Base-by-base conservation (phyloP, 92 coral and sea anemone species). In the Bergia puertoricense region DNA sequence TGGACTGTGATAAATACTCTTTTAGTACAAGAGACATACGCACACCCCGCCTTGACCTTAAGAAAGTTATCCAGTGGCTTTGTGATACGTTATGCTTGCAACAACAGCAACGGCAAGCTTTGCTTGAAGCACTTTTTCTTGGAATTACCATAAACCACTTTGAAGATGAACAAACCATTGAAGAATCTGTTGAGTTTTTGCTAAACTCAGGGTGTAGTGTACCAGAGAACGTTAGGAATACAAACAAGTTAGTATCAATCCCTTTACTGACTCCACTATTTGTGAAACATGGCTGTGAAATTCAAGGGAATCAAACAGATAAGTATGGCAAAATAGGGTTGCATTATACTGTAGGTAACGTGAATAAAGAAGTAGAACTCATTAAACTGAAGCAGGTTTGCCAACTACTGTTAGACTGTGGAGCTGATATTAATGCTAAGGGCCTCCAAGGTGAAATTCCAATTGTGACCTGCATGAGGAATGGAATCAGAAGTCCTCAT, bases 181-280 rank as follows among this genome's bases (percentile, higher is more conserved):
- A 77, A 42, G 81, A 77, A n/a, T 16, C 81, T 20, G 81, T 77
- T 77, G 59, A 77, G 18, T 77, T 42, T 7, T 77, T 77, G 37
- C 30, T 77, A 5, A 48, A 44, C 30, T 42, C 39, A 10, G 59
- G 81, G 56, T 20, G 56, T 20, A 45, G 23, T 77, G 62, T 43
- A 18, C 30, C 57, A 18, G 37, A 45, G 59, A 22, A 16, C 36
- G 37, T 8, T 5, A 30, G 13, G 9, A n/a, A 5, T 20, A 69
- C 74, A 69, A 69, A 18, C 3, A 8, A 20, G 51, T 22, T 77
- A 43, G 23, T 45, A 4, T 48, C 81, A 7, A 15, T 10, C 15
- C 81, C 81, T 23, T 42, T 45, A 43, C 18, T 77, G 8, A 23
- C 62, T 6, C 81, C 11, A 11, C 13, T 77, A 1, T 77, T 77